A percentile compares a stretch with the other conserved stretches of the same genome.
These are phyloP conservation scores for Agonopterix arenella DNA, from an alignment of 2,888 invertebrate species.

Conservation along the genomic window DNA sequence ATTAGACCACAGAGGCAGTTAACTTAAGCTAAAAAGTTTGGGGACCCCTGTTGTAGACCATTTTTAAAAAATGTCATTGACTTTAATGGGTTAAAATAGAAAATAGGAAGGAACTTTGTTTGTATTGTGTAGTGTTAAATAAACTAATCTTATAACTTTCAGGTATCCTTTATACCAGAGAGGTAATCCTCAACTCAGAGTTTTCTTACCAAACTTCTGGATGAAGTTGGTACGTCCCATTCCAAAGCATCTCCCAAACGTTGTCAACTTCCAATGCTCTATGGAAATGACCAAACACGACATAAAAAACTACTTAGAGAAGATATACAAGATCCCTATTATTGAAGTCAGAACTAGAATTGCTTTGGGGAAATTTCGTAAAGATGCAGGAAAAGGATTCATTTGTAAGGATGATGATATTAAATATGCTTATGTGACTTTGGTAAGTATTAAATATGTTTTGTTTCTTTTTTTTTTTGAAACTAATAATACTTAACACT, in stretches of 20 bases:
- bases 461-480: background rate
- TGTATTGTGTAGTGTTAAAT: too few species aligned
- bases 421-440: constrained; percentile 86
- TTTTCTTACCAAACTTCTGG: constrained; percentile 98
- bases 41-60: too few species aligned
- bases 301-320: constrained; percentile 94
- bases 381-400: constrained; percentile 78
- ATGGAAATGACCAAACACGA: constrained; percentile 96
- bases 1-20: too few species aligned
- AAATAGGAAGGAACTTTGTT: too few species aligned
- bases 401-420: constrained; percentile 89
- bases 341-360: constrained; percentile 87
- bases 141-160: too few species aligned
- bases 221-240: constrained; percentile 90
- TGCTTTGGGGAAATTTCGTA: constrained; percentile 80
- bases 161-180: constrained; percentile 94
- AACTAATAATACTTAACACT: too few species aligned
- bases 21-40: too few species aligned
- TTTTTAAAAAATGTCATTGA: too few species aligned
- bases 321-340: constrained; percentile 93
- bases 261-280: constrained; percentile 92
- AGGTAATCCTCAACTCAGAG: constrained; percentile 95
- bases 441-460: constrained; percentile 73
- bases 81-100: too few species aligned
- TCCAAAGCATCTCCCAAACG: constrained; percentile 83